Percentiles rank a stretch among this genome's conserved stretches.
phyloP scores from a whole-genome alignment of 2,797 vertebrate genomes.

The Microctenopoma lineatum region DNA sequence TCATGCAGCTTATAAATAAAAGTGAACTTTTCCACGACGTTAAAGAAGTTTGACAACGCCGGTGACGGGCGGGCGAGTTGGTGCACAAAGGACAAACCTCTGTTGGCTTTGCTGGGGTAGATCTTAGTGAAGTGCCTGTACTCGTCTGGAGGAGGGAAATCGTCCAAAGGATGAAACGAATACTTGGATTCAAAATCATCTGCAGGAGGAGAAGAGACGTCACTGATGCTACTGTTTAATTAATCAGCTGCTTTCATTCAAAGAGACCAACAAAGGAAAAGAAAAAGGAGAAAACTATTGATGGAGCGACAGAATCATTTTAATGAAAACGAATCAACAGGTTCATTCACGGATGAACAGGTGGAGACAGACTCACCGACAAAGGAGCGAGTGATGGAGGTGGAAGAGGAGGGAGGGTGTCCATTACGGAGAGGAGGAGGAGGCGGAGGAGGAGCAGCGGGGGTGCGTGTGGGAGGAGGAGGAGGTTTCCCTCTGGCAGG shows the following conservation, averaged over 20 bases:
- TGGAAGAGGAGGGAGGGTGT: slow-evolving; percentile 86
- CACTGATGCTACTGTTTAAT: too few species aligned
- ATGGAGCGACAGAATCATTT: not conserved
- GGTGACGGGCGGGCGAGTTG: too few species aligned
- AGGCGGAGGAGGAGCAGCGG: slow-evolving; percentile 87
- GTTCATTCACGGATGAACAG: too few species aligned
- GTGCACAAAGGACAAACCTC: slow-evolving; percentile 25
- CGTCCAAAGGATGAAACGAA: slow-evolving; percentile 93
- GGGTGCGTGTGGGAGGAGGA: slow-evolving; percentile 87
- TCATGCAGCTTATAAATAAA: too few species aligned
- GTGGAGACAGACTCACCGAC: slow-evolving; percentile 84
- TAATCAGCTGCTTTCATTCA: not conserved
- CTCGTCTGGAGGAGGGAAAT: slow-evolving; percentile 95
- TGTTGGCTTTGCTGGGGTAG: slow-evolving; percentile 94
- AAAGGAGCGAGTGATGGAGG: slow-evolving; percentile 87
- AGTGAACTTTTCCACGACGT: too few species aligned
- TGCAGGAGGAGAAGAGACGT: slow-evolving; percentile 56
- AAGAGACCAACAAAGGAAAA: not conserved
- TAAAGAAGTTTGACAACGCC: too few species aligned
- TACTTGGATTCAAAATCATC: slow-evolving; percentile 98
- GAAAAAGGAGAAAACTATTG: too few species aligned
- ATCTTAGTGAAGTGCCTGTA: slow-evolving; percentile 92
- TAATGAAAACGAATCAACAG: not conserved
- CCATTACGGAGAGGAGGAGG: slow-evolving; percentile 92
- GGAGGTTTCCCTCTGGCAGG: slow-evolving; percentile 86